Evolutionary conservation across 2,113 vertebrate genomes (phyloP).

Genomic region (cattle (Bos taurus)): DNA sequence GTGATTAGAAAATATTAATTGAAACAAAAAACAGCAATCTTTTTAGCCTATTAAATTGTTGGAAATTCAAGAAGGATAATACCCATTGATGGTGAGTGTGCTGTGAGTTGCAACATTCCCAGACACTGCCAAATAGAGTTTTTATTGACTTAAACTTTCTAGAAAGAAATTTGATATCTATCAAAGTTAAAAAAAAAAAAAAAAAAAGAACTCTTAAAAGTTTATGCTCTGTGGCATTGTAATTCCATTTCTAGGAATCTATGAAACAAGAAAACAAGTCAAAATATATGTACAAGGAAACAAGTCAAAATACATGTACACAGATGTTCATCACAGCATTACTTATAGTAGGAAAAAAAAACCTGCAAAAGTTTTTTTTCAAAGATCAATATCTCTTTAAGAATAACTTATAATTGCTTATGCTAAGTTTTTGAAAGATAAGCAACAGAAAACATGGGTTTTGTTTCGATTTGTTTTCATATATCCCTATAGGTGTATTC

Average conservation of each 20-base stretch:
- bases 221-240: background rate
- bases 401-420: background rate
- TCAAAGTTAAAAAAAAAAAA: background rate
- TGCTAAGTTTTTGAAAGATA: background rate
- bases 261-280: background rate
- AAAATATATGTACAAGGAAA: background rate
- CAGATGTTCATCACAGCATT: background rate
- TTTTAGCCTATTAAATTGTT: slow-evolving; percentile 13
- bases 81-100: background rate
- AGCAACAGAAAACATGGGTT: background rate
- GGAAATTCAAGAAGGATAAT: background rate
- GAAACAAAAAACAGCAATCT: background rate
- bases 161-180: background rate
- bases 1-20: background rate
- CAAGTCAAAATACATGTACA: background rate
- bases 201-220: background rate
- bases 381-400: background rate
- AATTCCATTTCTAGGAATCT: background rate
- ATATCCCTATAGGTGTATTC: background rate
- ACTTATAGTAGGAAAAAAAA: background rate
- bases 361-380: background rate
- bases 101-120: background rate
- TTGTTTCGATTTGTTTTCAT: background rate
- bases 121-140: background rate
- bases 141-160: background rate